Base-by-base conservation (phyloP, 1,140 invertebrate species). In the Cardiocondyla obscurior region DNA sequence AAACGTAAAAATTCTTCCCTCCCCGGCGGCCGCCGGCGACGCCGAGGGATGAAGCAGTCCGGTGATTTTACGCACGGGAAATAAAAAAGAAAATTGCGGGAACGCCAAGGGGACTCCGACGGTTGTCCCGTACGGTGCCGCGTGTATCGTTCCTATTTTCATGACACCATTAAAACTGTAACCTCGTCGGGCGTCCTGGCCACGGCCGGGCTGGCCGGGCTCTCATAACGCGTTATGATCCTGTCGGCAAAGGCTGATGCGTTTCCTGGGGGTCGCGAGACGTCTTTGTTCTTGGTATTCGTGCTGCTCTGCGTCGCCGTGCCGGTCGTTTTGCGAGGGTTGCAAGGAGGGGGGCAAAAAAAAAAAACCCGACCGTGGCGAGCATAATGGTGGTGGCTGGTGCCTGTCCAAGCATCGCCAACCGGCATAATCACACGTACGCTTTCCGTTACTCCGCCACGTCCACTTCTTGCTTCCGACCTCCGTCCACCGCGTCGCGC, bases 91-190 rank as follows among this genome's bases (percentile, higher is more conserved):
- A 88, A 85, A 74, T 64, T n/a, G 19, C 55, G 36, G n/a, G 12
- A 16, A 84, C 79, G 46, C 49, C 60, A 74, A 58, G 72, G 82
- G 67, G n/a, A 57, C 62, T 46, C 53, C 74, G 39, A 44, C 36
- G 62, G 46, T 60, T 36, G 10, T 67, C n/a, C n/a, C 74, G 72
- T 46, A 42, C 39, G 28, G 22, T 19, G 69, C 30, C 30, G 42
- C 25, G 46, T 79, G 49, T 87, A 81, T 77, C 85, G 83, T 87
- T 85, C 84, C 82, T 55, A 84, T 91, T 93, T 92, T 92, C 89
- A 89, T 72, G 88, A 87, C 85, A 85, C 86, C 89, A 92, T 92
- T 93, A 92, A 92, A 93, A 91, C 83, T 90, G 86, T 84, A 90
- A 90, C 86, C 88, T 86, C 42, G 85, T 60, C 57, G 57, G 57